A percentile compares a stretch with the other conserved stretches of the same genome.
Evolutionary conservation across 2,888 invertebrate species (phyloP).

Genomic region (Argyra leucocephala): DNA sequence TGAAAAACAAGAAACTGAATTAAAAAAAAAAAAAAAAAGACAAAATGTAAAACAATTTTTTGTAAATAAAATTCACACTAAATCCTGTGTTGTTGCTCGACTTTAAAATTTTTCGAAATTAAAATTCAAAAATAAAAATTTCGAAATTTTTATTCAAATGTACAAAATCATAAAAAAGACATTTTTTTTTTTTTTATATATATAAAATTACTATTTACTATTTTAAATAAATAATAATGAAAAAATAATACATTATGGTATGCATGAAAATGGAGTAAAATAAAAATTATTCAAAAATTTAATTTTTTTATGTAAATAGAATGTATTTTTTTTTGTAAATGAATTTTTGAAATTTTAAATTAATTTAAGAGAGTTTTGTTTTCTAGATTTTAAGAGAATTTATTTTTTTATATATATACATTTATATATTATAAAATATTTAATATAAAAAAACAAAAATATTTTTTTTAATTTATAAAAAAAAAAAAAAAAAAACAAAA

Average conservation of each 20-base stretch:
- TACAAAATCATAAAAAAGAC: not conserved
- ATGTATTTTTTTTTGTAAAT: not conserved
- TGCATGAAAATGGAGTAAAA: no score
- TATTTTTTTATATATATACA: no score
- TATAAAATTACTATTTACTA: no score
- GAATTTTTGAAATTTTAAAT: not conserved
- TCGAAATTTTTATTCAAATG: not conserved
- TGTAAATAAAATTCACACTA: no score
- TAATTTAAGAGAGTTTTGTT: conserved; percentile 1
- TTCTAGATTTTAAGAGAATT: not conserved
- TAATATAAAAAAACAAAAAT: not conserved
- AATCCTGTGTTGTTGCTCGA: no score
- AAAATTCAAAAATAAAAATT: not conserved
- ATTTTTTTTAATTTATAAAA: not conserved
- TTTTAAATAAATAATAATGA: not conserved
- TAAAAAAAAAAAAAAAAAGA: no score
- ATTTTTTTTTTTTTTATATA: not conserved
- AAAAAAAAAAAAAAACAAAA: not conserved
- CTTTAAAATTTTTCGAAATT: no score
- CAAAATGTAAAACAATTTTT: no score
- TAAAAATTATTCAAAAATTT: no score
- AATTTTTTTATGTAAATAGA: no score
- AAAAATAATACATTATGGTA: not conserved
- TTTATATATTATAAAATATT: not conserved
- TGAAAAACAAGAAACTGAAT: not conserved